Evolutionary conservation across 2,888 invertebrate genomes (phyloP).

Genomic region (Trissolcus brochymenae): DNA sequence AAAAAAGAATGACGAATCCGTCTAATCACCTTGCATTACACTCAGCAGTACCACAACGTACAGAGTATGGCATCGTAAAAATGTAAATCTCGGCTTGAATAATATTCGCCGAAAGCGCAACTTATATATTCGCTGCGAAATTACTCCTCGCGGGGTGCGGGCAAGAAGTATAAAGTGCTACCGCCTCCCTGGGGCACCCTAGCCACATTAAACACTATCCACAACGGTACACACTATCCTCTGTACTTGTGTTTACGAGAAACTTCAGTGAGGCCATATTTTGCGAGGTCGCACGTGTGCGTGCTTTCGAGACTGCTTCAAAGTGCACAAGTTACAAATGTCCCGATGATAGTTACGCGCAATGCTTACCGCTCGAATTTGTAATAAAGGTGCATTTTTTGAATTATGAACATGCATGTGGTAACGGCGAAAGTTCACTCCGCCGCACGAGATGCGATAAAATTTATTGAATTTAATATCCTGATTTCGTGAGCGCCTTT

Average conservation of each 20-base stretch:
- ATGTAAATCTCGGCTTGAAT: conserved; percentile 13
- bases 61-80: conserved; percentile 8
- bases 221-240: conserved; percentile 52
- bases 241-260: conserved; percentile 55
- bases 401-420: conserved; percentile 27
- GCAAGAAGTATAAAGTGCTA: conserved; percentile 57
- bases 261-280: conserved; percentile 59
- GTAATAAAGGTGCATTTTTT: conserved; percentile 36
- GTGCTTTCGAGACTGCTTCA: conserved; percentile 34
- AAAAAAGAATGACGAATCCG: neutral
- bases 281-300: conserved; percentile 27
- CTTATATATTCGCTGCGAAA: conserved; percentile 8
- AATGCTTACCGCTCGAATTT: conserved; percentile 24
- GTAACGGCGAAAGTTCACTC: conserved; percentile 26
- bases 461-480: no score
- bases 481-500: neutral
- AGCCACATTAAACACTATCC: conserved; percentile 64
- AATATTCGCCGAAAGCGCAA: conserved; percentile 7
- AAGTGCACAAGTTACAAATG: conserved; percentile 48
- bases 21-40: neutral
- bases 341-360: conserved; percentile 37
- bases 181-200: conserved; percentile 60
- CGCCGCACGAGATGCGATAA: neutral
- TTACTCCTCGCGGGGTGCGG: neutral
- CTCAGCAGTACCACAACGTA: neutral